Evolutionary conservation across 2,888 invertebrate species (phyloP).

Genomic region (Polyploca ridens): DNA sequence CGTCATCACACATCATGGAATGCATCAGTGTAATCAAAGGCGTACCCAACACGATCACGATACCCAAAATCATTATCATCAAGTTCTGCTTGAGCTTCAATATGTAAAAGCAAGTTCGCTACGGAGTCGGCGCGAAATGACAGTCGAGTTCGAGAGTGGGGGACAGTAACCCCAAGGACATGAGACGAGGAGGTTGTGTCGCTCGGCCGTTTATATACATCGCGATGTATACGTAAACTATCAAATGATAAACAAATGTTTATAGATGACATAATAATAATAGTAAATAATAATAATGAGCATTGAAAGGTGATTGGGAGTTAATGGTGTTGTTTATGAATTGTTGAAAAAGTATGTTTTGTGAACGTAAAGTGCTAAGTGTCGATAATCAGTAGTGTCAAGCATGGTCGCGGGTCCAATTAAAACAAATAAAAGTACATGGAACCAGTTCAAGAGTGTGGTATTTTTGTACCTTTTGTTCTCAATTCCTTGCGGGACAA

Average conservation of each 20-base stretch:
- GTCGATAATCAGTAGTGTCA: constrained; percentile 67
- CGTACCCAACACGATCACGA: constrained; percentile 36
- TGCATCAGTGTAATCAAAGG: neutral
- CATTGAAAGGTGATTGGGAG: constrained; percentile 14
- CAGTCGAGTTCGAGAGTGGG: constrained; percentile 67
- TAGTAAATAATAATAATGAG: constrained; percentile 21
- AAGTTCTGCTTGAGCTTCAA: constrained; percentile 45
- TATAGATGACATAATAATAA: constrained; percentile 23
- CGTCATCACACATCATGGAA: neutral
- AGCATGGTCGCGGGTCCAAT: constrained; percentile 76
- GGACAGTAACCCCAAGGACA: constrained; percentile 75
- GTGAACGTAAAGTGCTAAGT: constrained; percentile 55
- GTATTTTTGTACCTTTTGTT: constrained; percentile 74
- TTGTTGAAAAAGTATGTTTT: constrained; percentile 47
- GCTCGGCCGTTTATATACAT: constrained; percentile 56
- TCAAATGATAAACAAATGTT: constrained; percentile 37
- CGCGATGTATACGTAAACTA: constrained; percentile 71
- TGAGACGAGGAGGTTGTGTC: constrained; percentile 71
- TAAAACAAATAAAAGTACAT: constrained; percentile 72
- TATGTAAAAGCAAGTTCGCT: constrained; percentile 63
- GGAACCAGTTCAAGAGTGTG: constrained; percentile 72
- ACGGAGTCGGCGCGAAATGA: constrained; percentile 83
- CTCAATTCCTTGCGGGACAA: constrained; percentile 55
- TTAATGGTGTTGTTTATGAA: constrained; percentile 18
- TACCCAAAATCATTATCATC: constrained; percentile 57